Evolutionary conservation across 1,140 invertebrate genomes (phyloP).

Genomic region (Cyclina sinensis): DNA sequence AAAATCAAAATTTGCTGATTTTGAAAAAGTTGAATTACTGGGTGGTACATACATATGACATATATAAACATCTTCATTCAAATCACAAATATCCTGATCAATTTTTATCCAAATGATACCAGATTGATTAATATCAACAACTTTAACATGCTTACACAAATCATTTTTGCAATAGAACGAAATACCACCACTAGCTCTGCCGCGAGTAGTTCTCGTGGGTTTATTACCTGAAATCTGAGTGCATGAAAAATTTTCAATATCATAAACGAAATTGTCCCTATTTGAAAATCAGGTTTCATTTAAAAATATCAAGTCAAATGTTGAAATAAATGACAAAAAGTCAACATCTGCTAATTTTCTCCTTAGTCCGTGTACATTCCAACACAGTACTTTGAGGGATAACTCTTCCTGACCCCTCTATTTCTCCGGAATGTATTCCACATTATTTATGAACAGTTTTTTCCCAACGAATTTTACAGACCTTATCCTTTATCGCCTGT

Average conservation of each 20-base stretch:
- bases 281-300: slow-evolving; percentile 10
- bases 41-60: slow-evolving; percentile 22
- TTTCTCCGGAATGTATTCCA: background rate
- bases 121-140: slow-evolving; percentile 14
- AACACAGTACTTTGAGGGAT: background rate
- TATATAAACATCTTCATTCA: background rate
- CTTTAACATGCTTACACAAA: background rate
- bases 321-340: background rate
- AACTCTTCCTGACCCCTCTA: slow-evolving; percentile 3
- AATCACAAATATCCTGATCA: background rate
- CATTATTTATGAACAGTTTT: background rate
- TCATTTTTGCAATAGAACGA: background rate
- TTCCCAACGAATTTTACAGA: background rate
- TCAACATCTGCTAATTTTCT: background rate
- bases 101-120: slow-evolving; percentile 19
- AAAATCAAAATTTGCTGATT: background rate
- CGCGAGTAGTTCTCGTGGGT: background rate
- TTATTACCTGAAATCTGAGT: background rate
- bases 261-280: background rate
- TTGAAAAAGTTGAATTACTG: background rate
- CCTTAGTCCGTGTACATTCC: background rate
- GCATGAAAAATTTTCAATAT: background rate
- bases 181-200: background rate
- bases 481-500: background rate
- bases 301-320: background rate